Percentiles rank a stretch among this genome's conserved stretches.
Conservation (phyloP, 2,797 vertebrate genomes). For the Protosalanx chinensis region DNA sequence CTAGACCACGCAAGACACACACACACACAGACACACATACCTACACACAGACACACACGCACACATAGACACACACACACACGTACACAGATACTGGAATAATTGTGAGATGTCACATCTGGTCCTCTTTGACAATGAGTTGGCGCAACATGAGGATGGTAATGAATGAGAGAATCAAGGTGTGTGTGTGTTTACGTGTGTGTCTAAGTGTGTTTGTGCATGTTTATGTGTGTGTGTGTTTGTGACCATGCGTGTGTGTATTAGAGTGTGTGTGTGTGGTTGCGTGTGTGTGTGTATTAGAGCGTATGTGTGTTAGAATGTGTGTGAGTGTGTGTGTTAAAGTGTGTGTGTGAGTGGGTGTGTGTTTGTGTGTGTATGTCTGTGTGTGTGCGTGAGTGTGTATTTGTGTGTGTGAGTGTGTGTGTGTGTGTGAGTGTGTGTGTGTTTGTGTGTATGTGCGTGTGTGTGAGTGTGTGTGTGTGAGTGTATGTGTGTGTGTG, state of each 20-base stretch:
- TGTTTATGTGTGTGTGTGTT: not conserved
- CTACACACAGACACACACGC: slow-evolving; percentile 2
- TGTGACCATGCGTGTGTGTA: not conserved
- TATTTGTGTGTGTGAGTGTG: slow-evolving; percentile 6
- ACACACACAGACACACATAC: not conserved
- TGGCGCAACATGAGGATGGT: not conserved
- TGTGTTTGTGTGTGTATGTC: not conserved
- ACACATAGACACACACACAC: slow-evolving; percentile 4
- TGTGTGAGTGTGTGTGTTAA: not conserved
- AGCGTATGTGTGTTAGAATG: not conserved
- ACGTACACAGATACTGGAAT: slow-evolving; percentile 4
- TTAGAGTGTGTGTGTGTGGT: not conserved
- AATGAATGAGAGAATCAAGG: not conserved
- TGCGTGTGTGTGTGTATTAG: not conserved
- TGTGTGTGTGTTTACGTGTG: slow-evolving; percentile 12
- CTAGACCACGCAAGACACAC: not conserved
- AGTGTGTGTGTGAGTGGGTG: not conserved
- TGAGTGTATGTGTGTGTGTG: slow-evolving; percentile 10
- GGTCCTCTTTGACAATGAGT: slow-evolving; percentile 7
- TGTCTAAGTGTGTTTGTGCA: slow-evolving; percentile 3
- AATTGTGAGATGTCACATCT: slow-evolving; percentile 9
- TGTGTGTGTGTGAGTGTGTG: slow-evolving; percentile 11
- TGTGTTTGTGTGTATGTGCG: not conserved
- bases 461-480: not conserved
- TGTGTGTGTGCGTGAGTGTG: not conserved